Evolutionary conservation across 2,113 vertebrate species (phyloP).

Genomic region (Salvator merianae): DNA sequence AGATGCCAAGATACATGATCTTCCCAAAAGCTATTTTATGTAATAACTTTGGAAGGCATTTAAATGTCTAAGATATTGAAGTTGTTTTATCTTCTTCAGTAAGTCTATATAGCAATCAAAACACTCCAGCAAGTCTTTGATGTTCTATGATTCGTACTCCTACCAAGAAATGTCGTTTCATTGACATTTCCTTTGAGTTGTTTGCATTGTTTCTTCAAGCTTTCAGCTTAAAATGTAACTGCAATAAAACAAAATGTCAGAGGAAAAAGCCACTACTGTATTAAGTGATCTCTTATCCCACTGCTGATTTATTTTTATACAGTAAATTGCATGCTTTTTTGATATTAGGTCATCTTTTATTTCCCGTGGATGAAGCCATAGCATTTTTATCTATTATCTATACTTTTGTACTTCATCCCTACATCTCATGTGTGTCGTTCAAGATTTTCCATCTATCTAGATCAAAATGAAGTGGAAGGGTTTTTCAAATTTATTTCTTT

Average conservation of each 20-base stretch:
- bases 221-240: conserved; percentile 56
- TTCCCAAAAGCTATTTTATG: neutral
- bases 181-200: conserved; percentile 13
- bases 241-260: conserved; percentile 50
- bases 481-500: neutral
- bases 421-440: conserved; percentile 36
- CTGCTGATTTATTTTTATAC: conserved; percentile 49
- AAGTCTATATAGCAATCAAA: conserved; percentile 32
- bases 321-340: conserved; percentile 54
- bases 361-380: conserved; percentile 4
- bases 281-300: conserved; percentile 36
- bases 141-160: conserved; percentile 33
- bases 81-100: conserved; percentile 9
- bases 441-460: conserved; percentile 37
- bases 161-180: conserved; percentile 46
- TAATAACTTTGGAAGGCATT: conserved; percentile 44
- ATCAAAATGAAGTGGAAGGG: neutral
- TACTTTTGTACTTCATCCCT: conserved; percentile 47
- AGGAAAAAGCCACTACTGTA: conserved; percentile 36
- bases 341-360: conserved; percentile 51
- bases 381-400: conserved; percentile 40
- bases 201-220: conserved; percentile 48
- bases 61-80: conserved; percentile 34
- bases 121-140: conserved; percentile 18
- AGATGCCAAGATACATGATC: conserved; percentile 18